phyloP scores from a whole-genome alignment of 2,888 invertebrate species.

The Osmoderma eremita region DNA sequence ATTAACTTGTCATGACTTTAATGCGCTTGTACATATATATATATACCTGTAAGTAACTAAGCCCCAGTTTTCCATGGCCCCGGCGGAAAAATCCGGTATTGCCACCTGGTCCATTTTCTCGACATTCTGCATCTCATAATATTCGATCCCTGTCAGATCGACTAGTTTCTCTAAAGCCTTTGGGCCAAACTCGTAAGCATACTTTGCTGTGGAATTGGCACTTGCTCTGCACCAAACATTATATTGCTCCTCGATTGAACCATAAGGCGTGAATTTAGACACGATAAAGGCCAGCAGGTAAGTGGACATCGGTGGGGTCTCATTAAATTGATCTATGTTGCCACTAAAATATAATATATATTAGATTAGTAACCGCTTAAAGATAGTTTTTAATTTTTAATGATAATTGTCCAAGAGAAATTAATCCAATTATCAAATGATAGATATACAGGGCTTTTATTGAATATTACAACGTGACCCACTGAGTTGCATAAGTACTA shows the following conservation, averaged over 20 bases:
- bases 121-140: slow-evolving; percentile 66
- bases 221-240: slow-evolving; percentile 64
- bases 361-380: too few relatives aligned
- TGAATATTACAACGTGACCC: too few relatives aligned
- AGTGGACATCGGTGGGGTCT: slow-evolving; percentile 78
- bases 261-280: slow-evolving; percentile 71
- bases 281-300: slow-evolving; percentile 88
- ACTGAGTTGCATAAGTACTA: too few relatives aligned
- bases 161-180: slow-evolving; percentile 66
- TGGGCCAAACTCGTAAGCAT: slow-evolving; percentile 64
- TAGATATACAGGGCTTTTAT: too few relatives aligned
- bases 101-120: slow-evolving; percentile 87
- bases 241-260: slow-evolving; percentile 32
- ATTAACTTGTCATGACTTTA: too few relatives aligned
- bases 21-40: too few relatives aligned
- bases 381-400: too few relatives aligned
- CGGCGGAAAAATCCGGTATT: slow-evolving; percentile 83
- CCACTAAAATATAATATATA: too few relatives aligned
- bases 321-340: slow-evolving; percentile 61
- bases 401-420: too few relatives aligned
- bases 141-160: slow-evolving; percentile 69
- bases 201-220: slow-evolving; percentile 63
- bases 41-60: slow-evolving; percentile 82
- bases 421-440: too few relatives aligned
- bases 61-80: slow-evolving; percentile 95